Base-by-base conservation (phyloP, 37 sponge, comb jelly and placozoan genomes). In the Tethya wilhelma region DNA sequence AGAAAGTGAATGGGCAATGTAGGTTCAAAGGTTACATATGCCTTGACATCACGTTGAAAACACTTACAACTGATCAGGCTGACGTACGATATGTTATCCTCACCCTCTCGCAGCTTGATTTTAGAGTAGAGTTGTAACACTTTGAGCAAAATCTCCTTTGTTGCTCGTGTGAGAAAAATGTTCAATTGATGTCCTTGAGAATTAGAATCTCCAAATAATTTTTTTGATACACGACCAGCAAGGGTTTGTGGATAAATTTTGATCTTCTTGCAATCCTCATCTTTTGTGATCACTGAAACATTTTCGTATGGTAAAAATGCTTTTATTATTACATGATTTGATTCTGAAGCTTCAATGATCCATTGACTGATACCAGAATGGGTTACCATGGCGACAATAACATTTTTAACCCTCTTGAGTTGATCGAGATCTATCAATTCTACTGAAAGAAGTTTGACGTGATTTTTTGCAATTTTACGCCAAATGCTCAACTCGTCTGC, bases 91-190 rank as follows among this genome's bases (percentile, higher is more conserved):
- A 64, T 44, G 26, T 71, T 40, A 42, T 63, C 62, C n/a, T 30
- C 29, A 30, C 72, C 73, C 4, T 60, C 58, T 29, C 44, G 38
- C 37, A 81, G 23, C 19, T 56, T 60, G 19, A 81, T 43, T 9
- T 32, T 29, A n/a, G 71, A 58, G 44, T 43, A 81, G 22, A 81
- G 72, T 44, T 59, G 73, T 25, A 70, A 30, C 0, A 72, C 82
- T 43, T 73, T 59, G n/a, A 72, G 82, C 12, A 81, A 34, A 14
- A 62, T 81, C 26, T 81, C 82, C 30, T 70, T 26, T 7, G 63
- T 62, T 4, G 63, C 77, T 30, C 39, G 39, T 62, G 63, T 63
- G 30, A 20, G 37, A 30, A 56, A 37, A 14, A 58, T 29, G 6
- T n/a, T n/a, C n/a, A n/a, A n/a, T n/a, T n/a, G n/a, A n/a, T n/a